Base-by-base conservation (phyloP, 1,140 invertebrate species). In the Propsilocerus akamusi region DNA sequence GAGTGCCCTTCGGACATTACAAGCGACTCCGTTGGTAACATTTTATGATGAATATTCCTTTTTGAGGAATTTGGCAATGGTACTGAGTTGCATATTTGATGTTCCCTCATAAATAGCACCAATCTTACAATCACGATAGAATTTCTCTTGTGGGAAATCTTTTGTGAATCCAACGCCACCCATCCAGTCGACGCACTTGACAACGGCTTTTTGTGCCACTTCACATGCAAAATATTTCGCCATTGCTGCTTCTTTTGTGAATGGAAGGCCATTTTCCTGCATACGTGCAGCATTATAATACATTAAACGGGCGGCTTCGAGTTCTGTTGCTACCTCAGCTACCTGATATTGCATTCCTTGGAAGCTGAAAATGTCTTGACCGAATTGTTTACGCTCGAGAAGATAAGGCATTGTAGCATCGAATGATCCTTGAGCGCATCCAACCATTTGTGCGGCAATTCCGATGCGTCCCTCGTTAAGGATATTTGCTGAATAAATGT, bases 91-190 rank as follows among this genome's bases (percentile, higher is more conserved):
- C 71, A 98, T 96, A 60, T 97, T 97, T 54, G 86, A 89, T 20
- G 95, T 97, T 53, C 95, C 95, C 71, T 98, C 95, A 65, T 98
- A 98, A 57, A 98, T 97, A 12, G 89, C 81, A 52, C 93, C 93
- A 55, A 96, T 91, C 70, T 97, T 98, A 53, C 80, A 84, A 59
- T 98, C 95, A 55, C 95, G 73, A 67, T 88, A 97, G 68, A 79
- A 98, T 64, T 97, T 97, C 68, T 98, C 95, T 57, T 96, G 83
- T 0, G 92, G 93, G 64, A 89, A 97, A 60, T 96, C 91, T 56
- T 83, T 87, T 0, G 90, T 95, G 65, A 91, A 97, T 22, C 93
- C 94, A 49, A 97, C 89, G 3, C 94, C 95, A 8, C 94, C 95
- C 88, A 98, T 91, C 74, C 90, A 94, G 60, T 98, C 94, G 37